phyloP scores from a whole-genome alignment of 2,113 vertebrate species.

The Microcebus lehilahytsara region DNA sequence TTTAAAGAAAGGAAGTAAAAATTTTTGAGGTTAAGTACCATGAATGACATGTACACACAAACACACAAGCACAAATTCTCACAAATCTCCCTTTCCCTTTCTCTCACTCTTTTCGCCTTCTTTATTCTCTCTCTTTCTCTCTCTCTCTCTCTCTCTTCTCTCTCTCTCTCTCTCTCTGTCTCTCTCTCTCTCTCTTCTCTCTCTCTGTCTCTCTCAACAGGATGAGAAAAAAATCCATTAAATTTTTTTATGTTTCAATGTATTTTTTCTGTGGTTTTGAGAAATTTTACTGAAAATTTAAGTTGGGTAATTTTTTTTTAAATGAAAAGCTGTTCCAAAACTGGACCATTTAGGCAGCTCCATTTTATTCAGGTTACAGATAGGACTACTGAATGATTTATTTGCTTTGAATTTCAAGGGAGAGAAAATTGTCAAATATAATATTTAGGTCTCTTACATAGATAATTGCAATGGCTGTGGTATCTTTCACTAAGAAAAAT shows the following conservation, averaged over 20 bases:
- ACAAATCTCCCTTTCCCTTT: background rate
- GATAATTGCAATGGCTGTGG: background rate
- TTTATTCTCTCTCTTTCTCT: background rate
- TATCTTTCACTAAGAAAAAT: background rate
- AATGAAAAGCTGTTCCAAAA: background rate
- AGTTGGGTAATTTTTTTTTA: background rate
- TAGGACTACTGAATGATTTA: background rate
- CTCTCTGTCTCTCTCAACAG: background rate
- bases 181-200: background rate
- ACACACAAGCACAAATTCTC: background rate
- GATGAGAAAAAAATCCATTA: background rate
- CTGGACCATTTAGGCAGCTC: background rate
- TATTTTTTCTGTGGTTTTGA: background rate
- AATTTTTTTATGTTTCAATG: background rate
- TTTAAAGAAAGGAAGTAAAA: background rate
- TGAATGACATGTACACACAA: background rate
- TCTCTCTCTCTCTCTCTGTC: no score
- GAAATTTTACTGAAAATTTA: background rate
- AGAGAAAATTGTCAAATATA: background rate
- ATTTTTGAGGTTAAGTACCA: background rate
- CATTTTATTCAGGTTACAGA: slow-evolving; percentile 1
- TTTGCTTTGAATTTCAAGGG: slow-evolving; percentile 28
- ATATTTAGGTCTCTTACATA: background rate
- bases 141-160: no score
- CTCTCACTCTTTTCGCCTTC: background rate